Conservation (phyloP, 2,888 invertebrate genomes). For the Frankliniella intonsa region DNA sequence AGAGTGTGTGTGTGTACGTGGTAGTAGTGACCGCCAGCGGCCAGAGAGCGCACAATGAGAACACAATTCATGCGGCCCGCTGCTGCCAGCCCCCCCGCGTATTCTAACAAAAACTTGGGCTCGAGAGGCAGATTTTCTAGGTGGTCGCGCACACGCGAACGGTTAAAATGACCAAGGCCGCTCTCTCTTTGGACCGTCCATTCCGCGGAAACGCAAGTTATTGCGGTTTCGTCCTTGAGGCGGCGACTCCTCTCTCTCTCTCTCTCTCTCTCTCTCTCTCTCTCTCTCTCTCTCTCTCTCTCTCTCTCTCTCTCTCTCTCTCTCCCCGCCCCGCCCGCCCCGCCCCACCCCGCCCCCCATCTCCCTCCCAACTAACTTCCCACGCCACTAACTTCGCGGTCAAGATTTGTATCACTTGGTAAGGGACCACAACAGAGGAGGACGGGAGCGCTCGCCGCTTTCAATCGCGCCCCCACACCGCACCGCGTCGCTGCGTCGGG, state of each 20-base stretch:
- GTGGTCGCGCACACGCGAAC: too few species aligned
- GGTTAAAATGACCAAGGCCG: background rate
- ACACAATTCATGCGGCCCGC: too few species aligned
- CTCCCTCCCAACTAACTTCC: constrained; percentile 4
- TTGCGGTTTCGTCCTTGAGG: background rate
- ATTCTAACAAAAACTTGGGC: too few species aligned
- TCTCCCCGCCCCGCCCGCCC: background rate
- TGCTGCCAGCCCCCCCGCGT: too few species aligned
- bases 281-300: background rate
- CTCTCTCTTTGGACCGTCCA: background rate
- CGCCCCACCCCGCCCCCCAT: background rate
- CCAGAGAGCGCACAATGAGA: too few species aligned
- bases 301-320: background rate
- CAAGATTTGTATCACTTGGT: constrained; percentile 26
- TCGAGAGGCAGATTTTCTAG: too few species aligned
- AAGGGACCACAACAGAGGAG: constrained; percentile 12
- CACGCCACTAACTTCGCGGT: background rate
- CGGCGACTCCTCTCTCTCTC: background rate
- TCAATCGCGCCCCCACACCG: background rate
- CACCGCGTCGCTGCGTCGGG: background rate
- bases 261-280: background rate
- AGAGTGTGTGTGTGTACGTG: too few species aligned
- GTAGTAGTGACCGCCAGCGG: too few species aligned
- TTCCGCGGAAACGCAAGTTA: background rate
- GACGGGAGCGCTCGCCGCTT: background rate